These are phyloP conservation scores for human (Homo sapiens) DNA, from an alignment of 2,113 vertebrate genomes.

Conservation along the genomic window GRCh38 chr6:146488001-146488500, in stretches of 20 bases:
- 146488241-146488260: not conserved
- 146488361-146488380: not conserved
- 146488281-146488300: not conserved
- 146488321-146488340: not conserved
- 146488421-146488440: not conserved
- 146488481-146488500: not conserved
- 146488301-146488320: not conserved
- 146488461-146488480: not conserved
- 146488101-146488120: not conserved
- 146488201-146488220: not conserved
- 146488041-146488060: not conserved
- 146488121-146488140: not conserved
- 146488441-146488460: not conserved
- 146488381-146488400: not conserved
- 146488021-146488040: not conserved
- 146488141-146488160: not conserved
- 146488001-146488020: not conserved
- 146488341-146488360: not conserved
- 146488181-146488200: not conserved
- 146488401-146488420: not conserved
- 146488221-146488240: not conserved
- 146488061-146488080: not conserved
- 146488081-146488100: slow-evolving; percentile 12
- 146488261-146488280: not conserved
- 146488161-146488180: not conserved